Evolutionary conservation across 1,140 invertebrate species (phyloP), one percentile per base, ranked within the genome.

Genomic region (Monochamus saltuarius): DNA sequence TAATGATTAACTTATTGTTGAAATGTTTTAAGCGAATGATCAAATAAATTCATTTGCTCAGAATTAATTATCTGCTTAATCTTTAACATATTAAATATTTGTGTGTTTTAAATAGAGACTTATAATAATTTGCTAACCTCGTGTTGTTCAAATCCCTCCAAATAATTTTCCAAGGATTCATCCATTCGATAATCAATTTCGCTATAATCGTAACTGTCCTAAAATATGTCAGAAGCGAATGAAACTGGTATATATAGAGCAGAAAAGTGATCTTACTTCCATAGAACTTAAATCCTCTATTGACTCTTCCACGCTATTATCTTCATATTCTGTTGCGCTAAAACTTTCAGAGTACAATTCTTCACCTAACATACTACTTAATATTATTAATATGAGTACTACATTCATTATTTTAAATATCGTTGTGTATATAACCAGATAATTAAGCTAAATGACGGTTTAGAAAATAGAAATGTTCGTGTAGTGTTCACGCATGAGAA

Each of bases 201-300:
- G 22, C 6, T 3, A 6, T 29, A 2, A 6, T 29, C 22, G 6
- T 29, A 3, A 29, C 22, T 29, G 6, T 29, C 22, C 22, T 29
- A 29, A 29, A 29, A 29, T 51, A n/a, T 16, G 6, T 51, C 49
- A 17, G 49, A 35, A 51, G 35, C 17, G 11, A 50, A 51, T 35
- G 8, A n/a, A 13, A 16, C n/a, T 38, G n/a, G 37, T 7, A 38
- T 7, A 8, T 38, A 40, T 40, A 13, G 11, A 16, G 37, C 7
- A 8, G 37, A 38, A 38, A 40, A 13, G 8, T 16, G 7, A 40
- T 13, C 39, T 13, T 16, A 40, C 11, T 13, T 13, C 11, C 11
- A 3, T 40, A 2, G 39, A n/a, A n/a, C 7, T 40, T 40, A 4
- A 3, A 3, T 13, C 14, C 14, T 40, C 14, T 8, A 4, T 40